phyloP scores from a whole-genome alignment of 2,888 invertebrate genomes.

The Papilio demoleus region DNA sequence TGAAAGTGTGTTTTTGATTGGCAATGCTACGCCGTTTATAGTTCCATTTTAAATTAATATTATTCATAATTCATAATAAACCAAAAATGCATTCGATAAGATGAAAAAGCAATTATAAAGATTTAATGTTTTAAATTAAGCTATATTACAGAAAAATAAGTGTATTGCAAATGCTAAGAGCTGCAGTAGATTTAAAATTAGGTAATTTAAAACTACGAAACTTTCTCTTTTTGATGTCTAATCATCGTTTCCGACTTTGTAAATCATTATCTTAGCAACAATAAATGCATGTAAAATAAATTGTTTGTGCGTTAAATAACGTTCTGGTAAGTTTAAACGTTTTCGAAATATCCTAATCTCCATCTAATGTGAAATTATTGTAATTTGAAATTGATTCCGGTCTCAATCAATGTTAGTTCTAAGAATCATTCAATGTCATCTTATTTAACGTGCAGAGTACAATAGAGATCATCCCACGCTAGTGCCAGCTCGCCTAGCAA shows the following conservation, averaged over 20 bases:
- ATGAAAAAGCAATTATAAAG: neutral
- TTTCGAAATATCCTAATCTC: constrained; percentile 38
- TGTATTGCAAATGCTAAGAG: constrained; percentile 35
- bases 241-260: too few relatives aligned
- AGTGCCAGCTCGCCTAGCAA: constrained; percentile 38
- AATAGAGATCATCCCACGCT: constrained; percentile 71
- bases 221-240: too few relatives aligned
- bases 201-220: too few relatives aligned
- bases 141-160: constrained; percentile 3
- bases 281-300: too few relatives aligned
- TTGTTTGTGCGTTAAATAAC: neutral
- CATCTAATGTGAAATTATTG: constrained; percentile 54
- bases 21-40: constrained; percentile 22
- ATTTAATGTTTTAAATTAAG: neutral
- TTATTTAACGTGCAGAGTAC: constrained; percentile 66
- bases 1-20: constrained; percentile 34
- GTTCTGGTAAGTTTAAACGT: neutral
- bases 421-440: constrained; percentile 73
- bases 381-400: constrained; percentile 63
- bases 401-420: constrained; percentile 64
- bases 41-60: constrained; percentile 41
- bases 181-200: constrained; percentile 18
- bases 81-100: neutral
- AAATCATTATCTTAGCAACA: too few relatives aligned
- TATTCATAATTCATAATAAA: neutral